A percentile compares a stretch with the other conserved stretches of the same genome.
phyloP scores from a whole-genome alignment of 2,113 vertebrate genomes.

The Dromiciops gliroides region DNA sequence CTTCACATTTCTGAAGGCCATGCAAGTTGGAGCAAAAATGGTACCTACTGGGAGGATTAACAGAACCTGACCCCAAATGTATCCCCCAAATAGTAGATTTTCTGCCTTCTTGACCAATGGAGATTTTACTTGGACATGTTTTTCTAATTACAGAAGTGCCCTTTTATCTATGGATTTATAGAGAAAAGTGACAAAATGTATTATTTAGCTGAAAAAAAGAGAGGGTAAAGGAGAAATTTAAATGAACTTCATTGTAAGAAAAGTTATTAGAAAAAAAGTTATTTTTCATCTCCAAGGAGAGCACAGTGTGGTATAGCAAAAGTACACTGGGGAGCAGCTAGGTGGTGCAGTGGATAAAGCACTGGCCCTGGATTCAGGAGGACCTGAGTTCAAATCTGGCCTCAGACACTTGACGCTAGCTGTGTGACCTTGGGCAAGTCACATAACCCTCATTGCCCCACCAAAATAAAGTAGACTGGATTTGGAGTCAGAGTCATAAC shows the following conservation, averaged over 20 bases:
- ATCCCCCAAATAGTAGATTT: slow-evolving; percentile 38
- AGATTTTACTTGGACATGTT: slow-evolving; percentile 7
- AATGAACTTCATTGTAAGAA: background rate
- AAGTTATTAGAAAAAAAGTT: background rate
- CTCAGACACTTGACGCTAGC: too few species aligned
- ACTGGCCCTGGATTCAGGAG: too few species aligned
- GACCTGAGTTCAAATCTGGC: too few species aligned
- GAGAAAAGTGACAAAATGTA: background rate
- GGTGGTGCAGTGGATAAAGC: too few species aligned
- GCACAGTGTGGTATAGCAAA: background rate
- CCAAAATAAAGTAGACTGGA: background rate
- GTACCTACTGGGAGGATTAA: slow-evolving; percentile 63
- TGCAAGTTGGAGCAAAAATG: slow-evolving; percentile 65
- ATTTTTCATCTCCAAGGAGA: background rate
- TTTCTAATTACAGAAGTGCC: slow-evolving; percentile 8
- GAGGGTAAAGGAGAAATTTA: background rate
- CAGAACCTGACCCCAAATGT: slow-evolving; percentile 51
- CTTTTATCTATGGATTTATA: slow-evolving; percentile 24
- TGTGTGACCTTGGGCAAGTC: too few species aligned
- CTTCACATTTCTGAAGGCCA: slow-evolving; percentile 62
- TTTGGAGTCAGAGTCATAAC: background rate
- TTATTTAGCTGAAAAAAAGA: background rate
- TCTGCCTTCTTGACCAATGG: slow-evolving; percentile 34
- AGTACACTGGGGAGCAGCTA: too few species aligned
- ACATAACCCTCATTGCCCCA: too few species aligned